Conservation (phyloP, 2,888 invertebrate species). For the Diogma glabrata region DNA sequence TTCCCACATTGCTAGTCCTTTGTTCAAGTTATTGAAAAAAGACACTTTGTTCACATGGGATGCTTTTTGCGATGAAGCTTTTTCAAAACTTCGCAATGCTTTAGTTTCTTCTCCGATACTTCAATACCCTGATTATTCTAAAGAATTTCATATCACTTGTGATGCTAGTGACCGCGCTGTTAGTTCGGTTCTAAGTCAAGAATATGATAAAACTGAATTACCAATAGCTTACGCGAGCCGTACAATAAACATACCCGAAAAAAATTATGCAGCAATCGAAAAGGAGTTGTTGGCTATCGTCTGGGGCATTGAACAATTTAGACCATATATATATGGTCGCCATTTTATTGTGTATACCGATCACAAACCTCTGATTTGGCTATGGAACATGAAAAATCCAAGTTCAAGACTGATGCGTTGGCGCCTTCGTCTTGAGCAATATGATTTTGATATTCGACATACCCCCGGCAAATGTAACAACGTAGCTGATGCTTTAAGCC, state of each 20-base stretch:
- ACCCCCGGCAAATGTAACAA: not conserved
- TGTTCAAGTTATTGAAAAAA: too few relatives aligned
- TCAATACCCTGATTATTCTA: too few relatives aligned
- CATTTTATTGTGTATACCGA: too few relatives aligned
- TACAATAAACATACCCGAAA: not conserved
- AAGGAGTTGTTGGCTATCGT: not conserved
- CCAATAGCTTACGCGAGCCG: not conserved
- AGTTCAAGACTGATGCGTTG: too few relatives aligned
- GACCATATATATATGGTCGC: constrained; percentile 13
- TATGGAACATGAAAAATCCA: not conserved
- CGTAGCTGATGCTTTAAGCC: too few relatives aligned
- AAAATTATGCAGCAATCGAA: not conserved
- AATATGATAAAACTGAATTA: not conserved
- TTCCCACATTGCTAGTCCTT: too few relatives aligned
- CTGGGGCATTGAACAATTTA: not conserved
- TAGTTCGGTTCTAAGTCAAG: too few relatives aligned
- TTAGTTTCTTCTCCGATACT: too few relatives aligned
- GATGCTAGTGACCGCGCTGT: not conserved
- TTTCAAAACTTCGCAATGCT: too few relatives aligned
- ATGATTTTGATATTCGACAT: not conserved
- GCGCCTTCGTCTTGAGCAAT: too few relatives aligned
- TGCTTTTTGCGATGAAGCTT: too few relatives aligned
- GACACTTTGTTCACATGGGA: too few relatives aligned
- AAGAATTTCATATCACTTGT: not conserved
- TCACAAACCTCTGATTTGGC: constrained; percentile 14